These are phyloP conservation scores for Beris chalybata DNA, from an alignment of 2,888 invertebrate species.

Conservation along the genomic window DNA sequence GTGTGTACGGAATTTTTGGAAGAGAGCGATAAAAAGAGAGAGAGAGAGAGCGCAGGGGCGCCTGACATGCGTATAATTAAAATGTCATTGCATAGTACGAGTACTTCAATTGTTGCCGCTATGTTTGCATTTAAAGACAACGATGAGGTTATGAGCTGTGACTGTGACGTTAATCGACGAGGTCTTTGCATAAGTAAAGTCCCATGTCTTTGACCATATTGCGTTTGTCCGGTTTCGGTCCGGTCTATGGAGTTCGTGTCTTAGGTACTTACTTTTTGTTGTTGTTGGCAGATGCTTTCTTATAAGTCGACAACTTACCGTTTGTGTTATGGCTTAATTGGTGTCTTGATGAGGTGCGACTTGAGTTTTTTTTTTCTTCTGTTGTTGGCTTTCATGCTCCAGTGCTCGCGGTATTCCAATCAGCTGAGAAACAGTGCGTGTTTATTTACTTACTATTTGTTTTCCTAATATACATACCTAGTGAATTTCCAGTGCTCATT, in stretches of 20 bases:
- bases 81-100: conserved; percentile 23
- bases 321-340: not conserved
- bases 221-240: too few relatives aligned
- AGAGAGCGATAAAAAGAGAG: conserved; percentile 19
- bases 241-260: too few relatives aligned
- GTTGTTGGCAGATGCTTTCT: too few relatives aligned
- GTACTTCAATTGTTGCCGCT: too few relatives aligned
- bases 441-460: not conserved
- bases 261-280: too few relatives aligned
- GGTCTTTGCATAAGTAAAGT: too few relatives aligned
- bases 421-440: conserved; percentile 20
- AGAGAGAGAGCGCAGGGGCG: conserved; percentile 28
- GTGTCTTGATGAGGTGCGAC: not conserved
- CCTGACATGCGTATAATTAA: conserved; percentile 24
- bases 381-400: not conserved
- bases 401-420: not conserved
- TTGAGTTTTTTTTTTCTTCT: not conserved
- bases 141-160: conserved; percentile 31
- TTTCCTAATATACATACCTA: too few relatives aligned
- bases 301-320: too few relatives aligned
- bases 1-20: not conserved
- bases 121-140: too few relatives aligned
- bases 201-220: too few relatives aligned
- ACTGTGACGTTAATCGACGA: conserved; percentile 24
- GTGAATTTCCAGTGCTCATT: too few relatives aligned